These are phyloP conservation scores for Sitophilus oryzae DNA, from an alignment of 1,140 invertebrate genomes.

Conservation along the genomic window DNA sequence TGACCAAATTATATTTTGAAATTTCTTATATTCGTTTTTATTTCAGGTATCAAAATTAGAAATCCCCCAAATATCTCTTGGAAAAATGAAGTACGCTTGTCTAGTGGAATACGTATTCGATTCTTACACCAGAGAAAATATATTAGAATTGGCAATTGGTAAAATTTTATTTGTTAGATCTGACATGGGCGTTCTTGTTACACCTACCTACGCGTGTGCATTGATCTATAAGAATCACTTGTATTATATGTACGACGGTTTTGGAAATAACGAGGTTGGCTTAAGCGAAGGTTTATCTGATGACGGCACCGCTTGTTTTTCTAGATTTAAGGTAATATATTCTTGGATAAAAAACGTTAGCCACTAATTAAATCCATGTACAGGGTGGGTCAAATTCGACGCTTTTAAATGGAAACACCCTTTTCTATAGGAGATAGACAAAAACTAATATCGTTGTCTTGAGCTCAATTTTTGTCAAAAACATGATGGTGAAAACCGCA, in stretches of 20 bases:
- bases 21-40: no score
- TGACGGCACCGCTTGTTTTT: slow-evolving; percentile 46
- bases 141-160: slow-evolving; percentile 30
- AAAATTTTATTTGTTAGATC: slow-evolving; percentile 42
- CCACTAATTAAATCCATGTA: slow-evolving; percentile 32
- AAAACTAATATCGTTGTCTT: no score
- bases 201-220: slow-evolving; percentile 48
- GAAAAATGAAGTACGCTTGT: slow-evolving; percentile 31
- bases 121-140: slow-evolving; percentile 27
- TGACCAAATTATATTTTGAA: no score
- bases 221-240: slow-evolving; percentile 47
- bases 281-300: slow-evolving; percentile 41
- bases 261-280: slow-evolving; percentile 48
- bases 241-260: slow-evolving; percentile 49
- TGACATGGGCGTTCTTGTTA: slow-evolving; percentile 48
- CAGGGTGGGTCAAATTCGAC: no score
- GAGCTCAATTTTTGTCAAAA: no score
- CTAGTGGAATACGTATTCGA: slow-evolving; percentile 36
- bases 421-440: no score
- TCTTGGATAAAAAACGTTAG: not conserved
- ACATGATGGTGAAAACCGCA: no score
- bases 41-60: slow-evolving; percentile 34
- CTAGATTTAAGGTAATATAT: slow-evolving; percentile 42
- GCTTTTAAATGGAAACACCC: no score
- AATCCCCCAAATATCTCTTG: slow-evolving; percentile 37